A percentile compares a stretch with the other conserved stretches of the same genome.
Conservation (phyloP, 2,113 vertebrate species). For the Nannobrachium achirus region DNA sequence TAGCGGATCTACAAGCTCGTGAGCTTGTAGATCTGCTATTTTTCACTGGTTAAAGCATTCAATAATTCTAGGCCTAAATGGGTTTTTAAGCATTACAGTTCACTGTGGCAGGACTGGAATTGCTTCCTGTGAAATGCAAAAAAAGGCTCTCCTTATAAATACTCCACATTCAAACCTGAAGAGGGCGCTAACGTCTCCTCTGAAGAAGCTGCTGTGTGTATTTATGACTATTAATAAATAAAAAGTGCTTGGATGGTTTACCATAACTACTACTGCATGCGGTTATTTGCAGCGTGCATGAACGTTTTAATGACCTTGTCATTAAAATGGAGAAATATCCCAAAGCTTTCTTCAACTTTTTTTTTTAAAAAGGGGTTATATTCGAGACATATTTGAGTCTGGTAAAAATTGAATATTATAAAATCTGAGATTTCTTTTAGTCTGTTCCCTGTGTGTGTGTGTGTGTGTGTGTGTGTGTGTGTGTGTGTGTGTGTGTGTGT, state of each 20-base stretch:
- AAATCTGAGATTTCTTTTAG: conserved; percentile 32
- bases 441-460: conserved; percentile 13
- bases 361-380: conserved; percentile 80
- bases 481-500: too few relatives aligned
- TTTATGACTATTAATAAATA: conserved; percentile 99
- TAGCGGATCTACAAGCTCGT: too few relatives aligned
- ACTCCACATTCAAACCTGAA: conserved; percentile 95
- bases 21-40: too few relatives aligned
- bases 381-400: conserved; percentile 50
- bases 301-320: conserved; percentile 92
- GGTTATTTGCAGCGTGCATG: conserved; percentile 98
- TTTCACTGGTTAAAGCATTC: too few relatives aligned
- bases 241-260: conserved; percentile 99
- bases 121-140: conserved; percentile 92
- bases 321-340: conserved; percentile 86
- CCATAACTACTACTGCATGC: conserved; percentile 99
- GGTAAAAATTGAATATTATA: conserved; percentile 32
- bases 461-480: conserved; percentile 14
- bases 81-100: conserved; percentile 90
- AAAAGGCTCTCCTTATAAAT: conserved; percentile 96
- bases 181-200: conserved; percentile 88
- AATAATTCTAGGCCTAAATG: too few relatives aligned
- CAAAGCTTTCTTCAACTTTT: conserved; percentile 88
- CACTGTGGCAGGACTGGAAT: conserved; percentile 88
- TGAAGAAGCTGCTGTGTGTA: conserved; percentile 99